phyloP scores from a whole-genome alignment of 1,140 invertebrate species.

The Drosophila triauraria region DNA sequence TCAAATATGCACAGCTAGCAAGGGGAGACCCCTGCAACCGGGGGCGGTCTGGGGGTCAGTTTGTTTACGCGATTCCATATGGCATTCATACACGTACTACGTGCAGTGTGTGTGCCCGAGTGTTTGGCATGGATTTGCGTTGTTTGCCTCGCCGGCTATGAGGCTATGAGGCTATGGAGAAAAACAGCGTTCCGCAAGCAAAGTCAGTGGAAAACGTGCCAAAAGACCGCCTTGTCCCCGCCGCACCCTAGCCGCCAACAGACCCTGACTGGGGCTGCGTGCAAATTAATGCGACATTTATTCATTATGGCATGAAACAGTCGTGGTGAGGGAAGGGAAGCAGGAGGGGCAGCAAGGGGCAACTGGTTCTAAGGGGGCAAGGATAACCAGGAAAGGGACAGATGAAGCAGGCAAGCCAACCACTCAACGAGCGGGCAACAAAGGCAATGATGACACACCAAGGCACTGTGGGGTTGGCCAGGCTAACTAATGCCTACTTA shows the following conservation, averaged over 20 bases:
- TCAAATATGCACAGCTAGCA: constrained; percentile 52
- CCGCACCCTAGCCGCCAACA: not conserved
- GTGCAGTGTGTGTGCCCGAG: constrained; percentile 8
- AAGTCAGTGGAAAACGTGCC: constrained; percentile 54
- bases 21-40: not conserved
- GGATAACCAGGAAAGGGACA: constrained; percentile 23
- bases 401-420: constrained; percentile 45
- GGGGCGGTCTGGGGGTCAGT: constrained; percentile 23
- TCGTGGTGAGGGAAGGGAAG: not conserved
- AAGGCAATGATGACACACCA: constrained; percentile 42
- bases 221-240: constrained; percentile 5
- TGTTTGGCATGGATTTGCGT: constrained; percentile 56
- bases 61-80: constrained; percentile 63
- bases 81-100: constrained; percentile 51
- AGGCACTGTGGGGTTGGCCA: constrained; percentile 21
- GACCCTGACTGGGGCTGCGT: constrained; percentile 49
- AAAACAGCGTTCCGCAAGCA: constrained; percentile 53
- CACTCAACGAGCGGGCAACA: constrained; percentile 55
- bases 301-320: constrained; percentile 70
- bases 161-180: constrained; percentile 18
- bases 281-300: constrained; percentile 80
- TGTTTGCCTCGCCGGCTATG: constrained; percentile 45
- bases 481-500: no score
- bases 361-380: not conserved
- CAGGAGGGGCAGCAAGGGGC: not conserved